A percentile compares a stretch with the other conserved stretches of the same genome.
phyloP scores from a whole-genome alignment of 2,113 vertebrate genomes.

The Ondatra zibethicus region DNA sequence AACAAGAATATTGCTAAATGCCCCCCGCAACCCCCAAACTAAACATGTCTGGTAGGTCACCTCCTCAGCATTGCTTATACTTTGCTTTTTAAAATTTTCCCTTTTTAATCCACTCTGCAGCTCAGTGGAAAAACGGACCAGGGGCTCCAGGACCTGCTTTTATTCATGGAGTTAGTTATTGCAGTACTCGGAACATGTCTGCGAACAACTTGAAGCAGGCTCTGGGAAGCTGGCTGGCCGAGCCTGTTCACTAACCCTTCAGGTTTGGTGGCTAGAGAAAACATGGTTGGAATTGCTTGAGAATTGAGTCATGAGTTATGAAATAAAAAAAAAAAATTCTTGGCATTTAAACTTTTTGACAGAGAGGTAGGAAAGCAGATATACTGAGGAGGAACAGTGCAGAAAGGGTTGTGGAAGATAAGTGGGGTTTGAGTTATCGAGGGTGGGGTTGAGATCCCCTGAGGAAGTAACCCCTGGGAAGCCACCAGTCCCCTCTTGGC shows the following conservation, averaged over 20 bases:
- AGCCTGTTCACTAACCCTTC: not conserved
- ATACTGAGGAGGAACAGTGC: not conserved
- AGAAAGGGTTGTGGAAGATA: not conserved
- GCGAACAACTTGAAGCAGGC: not conserved
- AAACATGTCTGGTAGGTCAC: constrained; percentile 7
- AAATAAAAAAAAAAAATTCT: not conserved
- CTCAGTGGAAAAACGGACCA: not conserved
- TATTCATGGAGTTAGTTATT: not conserved
- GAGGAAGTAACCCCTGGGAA: not conserved
- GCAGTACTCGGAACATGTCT: not conserved
- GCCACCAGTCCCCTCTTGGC: not conserved
- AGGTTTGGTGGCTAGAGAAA: not conserved
- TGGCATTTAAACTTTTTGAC: not conserved
- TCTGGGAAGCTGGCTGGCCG: not conserved
- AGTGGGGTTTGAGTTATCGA: not conserved
- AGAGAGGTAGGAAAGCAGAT: not conserved
- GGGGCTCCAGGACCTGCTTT: not conserved
- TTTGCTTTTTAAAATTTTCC: not conserved
- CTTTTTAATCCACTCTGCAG: not conserved
- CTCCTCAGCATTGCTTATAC: not conserved
- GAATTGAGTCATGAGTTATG: not conserved
- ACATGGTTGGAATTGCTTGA: not conserved
- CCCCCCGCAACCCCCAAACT: not conserved
- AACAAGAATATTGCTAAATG: constrained; percentile 20
- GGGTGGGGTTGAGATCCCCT: not conserved